Evolutionary conservation across 1,140 invertebrate species (phyloP), one percentile per base, ranked within the genome.

Genomic region (Batillaria attramentaria): DNA sequence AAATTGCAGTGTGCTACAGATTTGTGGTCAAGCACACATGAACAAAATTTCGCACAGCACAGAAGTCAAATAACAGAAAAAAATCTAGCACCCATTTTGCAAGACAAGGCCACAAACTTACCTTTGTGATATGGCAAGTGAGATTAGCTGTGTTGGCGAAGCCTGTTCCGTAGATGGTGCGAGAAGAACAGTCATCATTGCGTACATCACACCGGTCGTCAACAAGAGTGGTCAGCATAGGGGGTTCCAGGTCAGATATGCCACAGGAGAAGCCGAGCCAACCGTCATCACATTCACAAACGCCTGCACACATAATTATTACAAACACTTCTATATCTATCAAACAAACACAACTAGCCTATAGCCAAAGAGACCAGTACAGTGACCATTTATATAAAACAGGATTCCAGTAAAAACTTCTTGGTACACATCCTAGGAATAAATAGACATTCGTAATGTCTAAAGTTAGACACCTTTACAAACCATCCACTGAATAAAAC

Each of bases 181-280:
- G 77, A 10, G 41, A 60, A 0, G 42, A 35, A 72, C 85, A 87
- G 16, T 68, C 46, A 37, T 33, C 3, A 28, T 41, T 57, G 18
- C 69, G 79, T 5, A 54, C 68, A 66, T 87, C 81, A 83, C 85
- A 87, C 54, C 77, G 65, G 13, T 74, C 62, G 2, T 42, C 33
- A 8, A 65, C 60, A 20, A 85, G 50, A 28, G 66, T 70, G 20
- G 35, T 46, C 18, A 87, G 39, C 0, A 35, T 43, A 39, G 86
- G 86, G 41, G 84, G 69, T 20, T 80, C 16, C 33, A 37, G 78
- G 0, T 35, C 73, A 16, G 82, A 57, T 28, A 84, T 82, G 24
- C 72, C 78, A 73, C 86, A 87, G 18, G 76, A 79, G 41, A 69
- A 66, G 28, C 84, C 84, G 33, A 84, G 74, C 81, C 81, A 86